Evolutionary conservation across 23 tunicate genomes (phyloP).

Genomic region (Trididemnum clinides): DNA sequence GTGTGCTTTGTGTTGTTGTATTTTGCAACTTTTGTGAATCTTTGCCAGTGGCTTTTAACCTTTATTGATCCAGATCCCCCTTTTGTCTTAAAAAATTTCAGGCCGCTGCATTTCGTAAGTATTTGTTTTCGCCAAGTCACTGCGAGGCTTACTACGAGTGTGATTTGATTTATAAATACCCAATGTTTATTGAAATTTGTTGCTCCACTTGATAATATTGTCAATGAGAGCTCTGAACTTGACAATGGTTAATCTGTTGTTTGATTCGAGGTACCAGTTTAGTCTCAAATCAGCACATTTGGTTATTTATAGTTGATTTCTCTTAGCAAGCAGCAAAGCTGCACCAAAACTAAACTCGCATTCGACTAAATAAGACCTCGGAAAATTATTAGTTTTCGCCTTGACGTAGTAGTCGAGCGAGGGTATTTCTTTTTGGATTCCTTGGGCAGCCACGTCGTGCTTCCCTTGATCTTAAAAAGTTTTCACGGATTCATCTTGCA

Average conservation of each 20-base stretch:
- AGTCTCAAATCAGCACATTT: not conserved
- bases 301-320: not conserved
- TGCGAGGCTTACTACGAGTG: not conserved
- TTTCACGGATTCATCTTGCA: too few relatives aligned
- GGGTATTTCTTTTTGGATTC: too few relatives aligned
- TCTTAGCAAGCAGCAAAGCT: not conserved
- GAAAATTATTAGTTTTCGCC: not conserved
- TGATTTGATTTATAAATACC: not conserved
- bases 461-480: too few relatives aligned
- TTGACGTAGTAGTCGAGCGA: not conserved
- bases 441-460: too few relatives aligned
- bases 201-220: not conserved
- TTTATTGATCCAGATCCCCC: too few relatives aligned
- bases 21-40: too few relatives aligned
- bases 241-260: not conserved
- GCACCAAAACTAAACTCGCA: not conserved
- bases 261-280: not conserved
- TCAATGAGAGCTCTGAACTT: not conserved
- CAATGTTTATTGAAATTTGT: not conserved
- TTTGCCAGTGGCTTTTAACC: too few relatives aligned
- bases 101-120: too few relatives aligned
- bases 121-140: not conserved
- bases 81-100: too few relatives aligned
- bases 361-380: not conserved
- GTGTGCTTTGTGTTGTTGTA: too few relatives aligned